Conservation (phyloP, 2,113 vertebrate species). For the Thoracochromis brauschi region DNA sequence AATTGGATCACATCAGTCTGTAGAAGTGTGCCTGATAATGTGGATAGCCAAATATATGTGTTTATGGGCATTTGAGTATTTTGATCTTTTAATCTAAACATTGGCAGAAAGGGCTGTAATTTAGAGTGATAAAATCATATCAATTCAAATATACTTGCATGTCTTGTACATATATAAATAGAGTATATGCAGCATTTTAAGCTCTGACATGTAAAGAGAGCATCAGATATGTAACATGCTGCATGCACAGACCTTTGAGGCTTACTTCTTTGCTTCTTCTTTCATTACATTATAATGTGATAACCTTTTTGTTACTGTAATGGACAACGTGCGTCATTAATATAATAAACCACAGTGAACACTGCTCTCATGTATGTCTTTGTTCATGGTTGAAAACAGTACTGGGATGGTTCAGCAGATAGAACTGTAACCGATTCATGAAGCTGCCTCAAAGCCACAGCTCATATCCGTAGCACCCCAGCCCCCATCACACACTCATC, state of each 20-base stretch:
- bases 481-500: background rate
- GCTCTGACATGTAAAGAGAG: background rate
- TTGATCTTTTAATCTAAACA: background rate
- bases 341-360: background rate
- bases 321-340: background rate
- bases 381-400: background rate
- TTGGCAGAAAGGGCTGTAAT: background rate
- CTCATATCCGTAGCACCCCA: background rate
- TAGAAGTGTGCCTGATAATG: fast-evolving
- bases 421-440: background rate
- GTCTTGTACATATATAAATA: background rate
- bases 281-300: background rate
- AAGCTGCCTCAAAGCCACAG: slow-evolving; percentile 13
- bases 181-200: background rate
- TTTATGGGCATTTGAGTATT: fast-evolving
- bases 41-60: background rate
- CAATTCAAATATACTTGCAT: fast-evolving
- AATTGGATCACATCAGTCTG: background rate
- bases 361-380: background rate
- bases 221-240: background rate
- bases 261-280: background rate
- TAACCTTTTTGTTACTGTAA: background rate
- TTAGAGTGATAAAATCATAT: fast-evolving
- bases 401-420: background rate
- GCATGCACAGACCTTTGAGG: background rate